Base-by-base conservation (phyloP, 2,113 vertebrate species). In the Chaetodon auriga region DNA sequence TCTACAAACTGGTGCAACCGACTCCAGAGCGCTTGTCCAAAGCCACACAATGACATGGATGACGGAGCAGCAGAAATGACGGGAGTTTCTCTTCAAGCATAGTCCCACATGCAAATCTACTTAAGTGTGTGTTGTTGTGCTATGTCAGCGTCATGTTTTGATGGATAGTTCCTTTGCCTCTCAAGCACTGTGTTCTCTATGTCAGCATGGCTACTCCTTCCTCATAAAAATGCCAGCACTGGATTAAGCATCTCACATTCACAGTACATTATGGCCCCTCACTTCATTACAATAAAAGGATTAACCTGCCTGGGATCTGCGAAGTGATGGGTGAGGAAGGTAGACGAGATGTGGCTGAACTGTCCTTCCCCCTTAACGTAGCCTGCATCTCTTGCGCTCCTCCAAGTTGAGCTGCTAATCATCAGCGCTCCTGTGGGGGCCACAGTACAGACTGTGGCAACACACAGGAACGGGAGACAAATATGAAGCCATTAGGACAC, bases 281-380 rank as follows among this genome's bases (percentile, higher is more conserved):
- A 90, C 91, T 94, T 96, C 92, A 94, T 96, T 94, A 95, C 92
- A 95, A 94, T 95, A 93, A 95, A 94, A 94, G 94, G 92, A 94
- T 95, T 94, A 94, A 95, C 94, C 93, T 92, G 89, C 83, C 65
- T 43, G 58, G 54, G 80, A 70, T 78, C 80, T 55, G 75, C 65
- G 81, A 86, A 88, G 89, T 75, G 84, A 86, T 89, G 55, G 63
- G 89, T 68, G 60, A 70, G 62, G 64, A 75, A 66, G 80, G 64
- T 74, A 77, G 79, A 68, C 25, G 63, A 79, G 61, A 64, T 18
- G 83, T 25, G 66, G 69, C 83, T 92, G 82, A 87, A 86, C 83
- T 80, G 87, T 90, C 88, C 90, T 91, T 84, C 82, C 71, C 86
- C 80, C 65, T 88, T 79, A 79, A 80, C 36, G 48, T 84, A 87